Evolutionary conservation across 2,888 invertebrate species (phyloP).

Genomic region (Mesorhabditis sp.): DNA sequence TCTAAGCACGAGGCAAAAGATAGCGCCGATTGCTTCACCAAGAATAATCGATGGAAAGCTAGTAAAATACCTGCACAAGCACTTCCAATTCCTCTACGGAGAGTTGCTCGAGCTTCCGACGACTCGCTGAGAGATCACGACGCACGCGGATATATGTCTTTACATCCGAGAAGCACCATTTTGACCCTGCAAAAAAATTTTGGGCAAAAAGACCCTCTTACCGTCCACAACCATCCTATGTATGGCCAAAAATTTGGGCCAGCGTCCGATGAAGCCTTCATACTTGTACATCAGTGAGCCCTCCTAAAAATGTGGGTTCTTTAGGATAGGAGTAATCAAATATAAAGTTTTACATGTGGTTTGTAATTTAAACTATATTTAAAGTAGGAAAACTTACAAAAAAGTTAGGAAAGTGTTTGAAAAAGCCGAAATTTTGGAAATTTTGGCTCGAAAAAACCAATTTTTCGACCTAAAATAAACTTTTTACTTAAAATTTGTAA

Average conservation of each 20-base stretch:
- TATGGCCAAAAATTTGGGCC: conserved; percentile 34
- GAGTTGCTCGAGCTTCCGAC: conserved; percentile 34
- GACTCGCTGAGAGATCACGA: conserved; percentile 23
- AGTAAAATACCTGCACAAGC: conserved; percentile 61
- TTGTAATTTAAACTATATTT: too few species aligned
- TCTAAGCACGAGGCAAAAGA: not conserved
- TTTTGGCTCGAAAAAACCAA: too few species aligned
- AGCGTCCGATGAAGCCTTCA: conserved; percentile 32
- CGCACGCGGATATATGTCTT: conserved; percentile 38
- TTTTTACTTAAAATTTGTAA: too few species aligned
- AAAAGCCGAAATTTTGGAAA: too few species aligned
- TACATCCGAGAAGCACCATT: conserved; percentile 48
- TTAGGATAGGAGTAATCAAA: too few species aligned
- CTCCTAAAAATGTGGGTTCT: conserved; percentile 11
- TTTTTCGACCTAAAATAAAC: too few species aligned
- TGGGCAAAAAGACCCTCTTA: conserved; percentile 12
- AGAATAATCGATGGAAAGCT: not conserved
- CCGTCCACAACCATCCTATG: conserved; percentile 45
- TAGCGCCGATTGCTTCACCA: not conserved
- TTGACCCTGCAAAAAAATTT: conserved; percentile 30
- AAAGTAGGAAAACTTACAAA: too few species aligned
- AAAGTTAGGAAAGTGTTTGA: too few species aligned
- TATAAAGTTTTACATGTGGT: too few species aligned
- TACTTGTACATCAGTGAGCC: conserved; percentile 34
- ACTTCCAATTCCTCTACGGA: conserved; percentile 64